Evolutionary conservation across 1,140 invertebrate species (phyloP).

Genomic region (Microplitis mediator): DNA sequence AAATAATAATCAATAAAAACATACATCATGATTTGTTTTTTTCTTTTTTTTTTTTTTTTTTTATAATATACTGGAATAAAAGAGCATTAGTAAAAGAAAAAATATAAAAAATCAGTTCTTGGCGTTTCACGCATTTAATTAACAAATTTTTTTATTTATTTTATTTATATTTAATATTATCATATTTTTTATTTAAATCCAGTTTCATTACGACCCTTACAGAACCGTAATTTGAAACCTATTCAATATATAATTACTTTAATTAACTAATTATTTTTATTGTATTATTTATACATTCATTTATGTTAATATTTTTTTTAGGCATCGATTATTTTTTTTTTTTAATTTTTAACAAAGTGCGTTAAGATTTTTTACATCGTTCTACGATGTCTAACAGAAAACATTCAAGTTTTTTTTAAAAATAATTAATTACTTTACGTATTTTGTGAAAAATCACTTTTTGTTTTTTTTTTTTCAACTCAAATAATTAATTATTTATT

Average conservation of each 20-base stretch:
- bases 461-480: not conserved
- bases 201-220: constrained; percentile 37
- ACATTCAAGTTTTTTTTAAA: too few relatives aligned
- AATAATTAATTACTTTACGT: too few relatives aligned
- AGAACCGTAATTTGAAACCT: constrained; percentile 3
- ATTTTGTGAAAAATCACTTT: constrained; percentile 35
- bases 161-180: constrained; percentile 20
- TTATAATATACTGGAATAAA: not conserved
- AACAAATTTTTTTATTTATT: not conserved
- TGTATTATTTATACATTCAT: too few relatives aligned
- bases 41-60: too few relatives aligned
- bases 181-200: constrained; percentile 29
- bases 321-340: too few relatives aligned
- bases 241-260: too few relatives aligned
- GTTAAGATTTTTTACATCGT: too few relatives aligned
- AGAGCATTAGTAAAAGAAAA: constrained; percentile 25
- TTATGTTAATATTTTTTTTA: too few relatives aligned
- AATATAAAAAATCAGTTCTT: constrained; percentile 44
- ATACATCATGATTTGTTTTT: too few relatives aligned
- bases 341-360: too few relatives aligned
- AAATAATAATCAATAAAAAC: not conserved
- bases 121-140: constrained; percentile 43
- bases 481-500: not conserved
- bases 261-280: too few relatives aligned
- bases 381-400: too few relatives aligned